These are phyloP conservation scores for Ptiloglossa arizonensis DNA, from an alignment of 1,140 invertebrate species.

Conservation along the genomic window DNA sequence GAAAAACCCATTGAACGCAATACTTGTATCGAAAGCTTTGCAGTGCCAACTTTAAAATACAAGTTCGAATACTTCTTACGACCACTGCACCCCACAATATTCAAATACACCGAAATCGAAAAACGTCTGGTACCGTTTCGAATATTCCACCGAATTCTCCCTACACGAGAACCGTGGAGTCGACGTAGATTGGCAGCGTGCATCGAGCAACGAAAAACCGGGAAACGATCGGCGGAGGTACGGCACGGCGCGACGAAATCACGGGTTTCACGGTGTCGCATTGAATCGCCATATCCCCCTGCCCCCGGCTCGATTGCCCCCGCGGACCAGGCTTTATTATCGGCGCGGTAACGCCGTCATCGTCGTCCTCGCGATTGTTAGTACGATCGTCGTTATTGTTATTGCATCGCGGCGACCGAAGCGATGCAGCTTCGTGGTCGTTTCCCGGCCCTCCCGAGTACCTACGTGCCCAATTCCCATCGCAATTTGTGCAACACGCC, in stretches of 20 bases:
- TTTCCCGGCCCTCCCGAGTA: conserved; percentile 25
- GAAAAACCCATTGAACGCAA: no score
- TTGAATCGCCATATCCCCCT: neutral
- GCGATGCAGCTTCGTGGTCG: conserved; percentile 5
- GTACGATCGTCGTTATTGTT: conserved; percentile 45
- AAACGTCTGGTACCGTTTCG: no score
- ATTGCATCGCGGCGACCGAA: conserved; percentile 26
- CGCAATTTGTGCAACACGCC: conserved; percentile 23
- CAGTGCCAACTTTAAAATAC: no score
- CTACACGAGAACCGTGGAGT: no score
- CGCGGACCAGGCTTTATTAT: conserved; percentile 37
- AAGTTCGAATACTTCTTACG: no score
- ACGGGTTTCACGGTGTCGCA: neutral
- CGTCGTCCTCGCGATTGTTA: conserved; percentile 42
- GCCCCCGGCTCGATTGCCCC: conserved; percentile 26
- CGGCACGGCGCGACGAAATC: conserved; percentile 17
- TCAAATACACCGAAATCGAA: no score
- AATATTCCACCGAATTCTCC: no score
- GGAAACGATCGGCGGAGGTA: conserved; percentile 3
- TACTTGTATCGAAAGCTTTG: no score
- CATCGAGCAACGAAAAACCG: neutral
- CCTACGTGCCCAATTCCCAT: conserved; percentile 50
- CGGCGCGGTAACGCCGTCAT: conserved; percentile 41
- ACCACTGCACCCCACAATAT: no score
- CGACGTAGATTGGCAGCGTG: no score